Percentiles rank a stretch among this genome's conserved stretches.
Evolutionary conservation across 2,113 vertebrate species (phyloP).

Genomic region (Polypterus senegalus): DNA sequence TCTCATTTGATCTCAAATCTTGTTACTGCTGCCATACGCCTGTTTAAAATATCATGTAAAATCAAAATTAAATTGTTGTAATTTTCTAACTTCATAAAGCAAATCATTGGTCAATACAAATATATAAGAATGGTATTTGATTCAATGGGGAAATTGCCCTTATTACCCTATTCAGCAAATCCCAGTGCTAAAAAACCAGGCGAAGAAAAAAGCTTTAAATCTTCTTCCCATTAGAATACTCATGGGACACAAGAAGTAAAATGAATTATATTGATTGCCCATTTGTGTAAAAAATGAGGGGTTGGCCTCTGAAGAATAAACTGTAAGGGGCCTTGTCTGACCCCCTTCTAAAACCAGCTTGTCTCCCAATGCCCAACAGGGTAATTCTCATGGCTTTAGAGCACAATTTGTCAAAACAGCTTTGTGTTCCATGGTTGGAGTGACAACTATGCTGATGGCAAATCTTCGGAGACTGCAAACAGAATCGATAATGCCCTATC

Average conservation of each 20-base stretch:
- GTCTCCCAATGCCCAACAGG: neutral
- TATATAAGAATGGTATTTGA: too few relatives aligned
- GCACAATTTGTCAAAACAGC: neutral
- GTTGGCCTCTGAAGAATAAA: neutral
- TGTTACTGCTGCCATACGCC: too few relatives aligned
- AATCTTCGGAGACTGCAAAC: neutral
- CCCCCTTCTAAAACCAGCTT: neutral
- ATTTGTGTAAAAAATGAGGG: neutral
- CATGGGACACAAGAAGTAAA: neutral
- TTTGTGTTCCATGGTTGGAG: neutral
- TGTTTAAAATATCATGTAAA: too few relatives aligned
- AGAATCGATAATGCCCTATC: constrained; percentile 7
- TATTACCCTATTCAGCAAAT: too few relatives aligned
- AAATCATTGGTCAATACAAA: too few relatives aligned
- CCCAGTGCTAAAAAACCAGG: too few relatives aligned
- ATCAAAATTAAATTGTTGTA: too few relatives aligned
- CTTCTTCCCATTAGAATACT: neutral
- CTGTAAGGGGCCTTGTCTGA: neutral
- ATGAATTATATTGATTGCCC: neutral
- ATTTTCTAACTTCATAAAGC: too few relatives aligned
- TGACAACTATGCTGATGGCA: neutral
- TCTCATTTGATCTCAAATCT: too few relatives aligned
- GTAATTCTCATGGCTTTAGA: neutral
- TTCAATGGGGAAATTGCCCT: too few relatives aligned
- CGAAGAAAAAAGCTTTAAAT: too few relatives aligned